A percentile compares a stretch with the other conserved stretches of the same genome.
Conservation (phyloP, 92 coral and sea anemone genomes). For the Siderastrea siderea region DNA sequence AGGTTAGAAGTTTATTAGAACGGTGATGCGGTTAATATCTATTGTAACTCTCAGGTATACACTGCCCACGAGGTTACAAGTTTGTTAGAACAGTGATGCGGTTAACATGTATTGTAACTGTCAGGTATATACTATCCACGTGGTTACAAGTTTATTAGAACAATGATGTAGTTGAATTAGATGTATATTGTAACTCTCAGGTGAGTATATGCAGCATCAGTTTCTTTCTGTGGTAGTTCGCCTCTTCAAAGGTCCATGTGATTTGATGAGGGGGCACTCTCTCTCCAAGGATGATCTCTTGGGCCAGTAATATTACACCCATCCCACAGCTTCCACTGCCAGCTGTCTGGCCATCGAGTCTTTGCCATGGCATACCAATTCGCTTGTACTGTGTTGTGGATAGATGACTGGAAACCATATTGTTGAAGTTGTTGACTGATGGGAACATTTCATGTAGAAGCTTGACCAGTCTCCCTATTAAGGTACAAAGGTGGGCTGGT, state of each 20-base stretch:
- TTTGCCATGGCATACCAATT: constrained; percentile 22
- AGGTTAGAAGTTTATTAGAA: too few relatives aligned
- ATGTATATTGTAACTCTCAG: too few relatives aligned
- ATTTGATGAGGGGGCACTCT: constrained; percentile 25
- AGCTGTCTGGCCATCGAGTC: constrained; percentile 30
- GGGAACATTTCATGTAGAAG: constrained; percentile 10
- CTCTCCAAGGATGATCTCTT: constrained; percentile 11
- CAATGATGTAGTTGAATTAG: too few relatives aligned
- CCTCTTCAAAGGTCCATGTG: constrained; percentile 34
- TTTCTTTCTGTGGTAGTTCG: constrained; percentile 40
- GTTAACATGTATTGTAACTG: too few relatives aligned
- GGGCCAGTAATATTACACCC: constrained; percentile 30
- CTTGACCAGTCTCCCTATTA: background rate
- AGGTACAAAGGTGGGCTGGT: background rate
- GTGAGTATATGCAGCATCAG: constrained; percentile 24
- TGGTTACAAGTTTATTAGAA: too few relatives aligned
- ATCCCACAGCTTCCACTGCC: constrained; percentile 47
- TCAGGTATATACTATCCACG: too few relatives aligned
- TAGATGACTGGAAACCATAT: background rate
- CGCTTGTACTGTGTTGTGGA: background rate
- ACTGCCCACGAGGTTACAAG: too few relatives aligned
- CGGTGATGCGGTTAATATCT: too few relatives aligned
- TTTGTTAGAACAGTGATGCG: too few relatives aligned
- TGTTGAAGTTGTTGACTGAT: background rate
- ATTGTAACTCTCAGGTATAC: too few relatives aligned